These are phyloP conservation scores for Anhinga anhinga DNA, from an alignment of 2,113 vertebrate species.

Conservation along the genomic window DNA sequence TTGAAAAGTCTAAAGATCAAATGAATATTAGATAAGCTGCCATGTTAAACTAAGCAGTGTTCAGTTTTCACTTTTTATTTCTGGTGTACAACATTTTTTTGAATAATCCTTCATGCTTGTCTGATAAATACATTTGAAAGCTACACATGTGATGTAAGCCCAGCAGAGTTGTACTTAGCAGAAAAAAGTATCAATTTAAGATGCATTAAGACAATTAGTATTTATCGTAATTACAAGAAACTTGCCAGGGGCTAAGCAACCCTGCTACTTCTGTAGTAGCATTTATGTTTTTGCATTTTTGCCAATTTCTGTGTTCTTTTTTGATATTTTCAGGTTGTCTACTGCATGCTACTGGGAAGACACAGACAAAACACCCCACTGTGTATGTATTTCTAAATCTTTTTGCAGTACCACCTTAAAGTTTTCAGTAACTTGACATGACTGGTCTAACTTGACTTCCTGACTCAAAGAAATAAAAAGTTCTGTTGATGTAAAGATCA, in stretches of 20 bases:
- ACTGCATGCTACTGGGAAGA: neutral
- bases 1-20: conserved; percentile 54
- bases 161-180: neutral
- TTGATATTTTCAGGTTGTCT: neutral
- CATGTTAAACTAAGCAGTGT: conserved; percentile 38
- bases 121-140: conserved; percentile 39
- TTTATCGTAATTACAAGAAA: conserved; percentile 54
- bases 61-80: conserved; percentile 30
- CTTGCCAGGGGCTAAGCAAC: conserved; percentile 11
- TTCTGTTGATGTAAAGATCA: neutral
- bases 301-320: neutral
- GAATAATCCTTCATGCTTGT: conserved; percentile 23
- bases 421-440: neutral
- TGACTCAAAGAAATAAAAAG: neutral
- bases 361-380: neutral
- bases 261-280: neutral
- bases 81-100: neutral
- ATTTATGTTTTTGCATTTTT: neutral
- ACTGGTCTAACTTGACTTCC: neutral
- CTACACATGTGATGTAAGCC: neutral
- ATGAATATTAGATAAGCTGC: conserved; percentile 45
- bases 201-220: conserved; percentile 42
- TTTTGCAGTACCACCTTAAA: neutral
- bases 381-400: neutral
- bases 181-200: conserved; percentile 1